These are phyloP conservation scores for Cheilosia soror DNA, from an alignment of 2,888 invertebrate genomes.

Conservation along the genomic window DNA sequence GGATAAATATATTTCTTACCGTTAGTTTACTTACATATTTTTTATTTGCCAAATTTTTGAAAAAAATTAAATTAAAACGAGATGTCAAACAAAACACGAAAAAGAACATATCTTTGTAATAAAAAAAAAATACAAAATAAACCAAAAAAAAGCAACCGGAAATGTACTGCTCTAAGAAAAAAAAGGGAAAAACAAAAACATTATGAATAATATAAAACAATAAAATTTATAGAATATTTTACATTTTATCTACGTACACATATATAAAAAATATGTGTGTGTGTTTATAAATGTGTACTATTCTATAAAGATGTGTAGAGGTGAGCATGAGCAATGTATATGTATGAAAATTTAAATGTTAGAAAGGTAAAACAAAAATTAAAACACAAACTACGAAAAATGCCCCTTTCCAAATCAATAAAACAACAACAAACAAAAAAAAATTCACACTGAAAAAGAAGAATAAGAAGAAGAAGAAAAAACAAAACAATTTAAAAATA, in stretches of 20 bases:
- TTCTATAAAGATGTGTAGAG: constrained; percentile 48
- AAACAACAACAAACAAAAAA: constrained; percentile 36
- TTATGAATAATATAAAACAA: constrained; percentile 39
- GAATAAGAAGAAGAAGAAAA: too few species aligned
- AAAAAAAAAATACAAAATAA: constrained; percentile 32
- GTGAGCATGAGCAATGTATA: constrained; percentile 54
- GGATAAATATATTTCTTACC: constrained; percentile 35
- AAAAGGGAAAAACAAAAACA: background rate
- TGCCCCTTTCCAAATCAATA: constrained; percentile 24
- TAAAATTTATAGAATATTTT: constrained; percentile 36
- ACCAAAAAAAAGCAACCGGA: constrained; percentile 26
- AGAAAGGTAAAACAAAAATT: constrained; percentile 43
- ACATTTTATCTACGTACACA: constrained; percentile 21
- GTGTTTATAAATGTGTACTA: constrained; percentile 47
- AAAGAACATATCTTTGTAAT: constrained; percentile 71
- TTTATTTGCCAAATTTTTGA: constrained; percentile 50
- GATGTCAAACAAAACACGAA: constrained; percentile 55
- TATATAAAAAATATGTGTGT: background rate
- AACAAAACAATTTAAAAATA: constrained; percentile 51
- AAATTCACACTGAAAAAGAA: constrained; percentile 43
- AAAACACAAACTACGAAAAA: constrained; percentile 55
- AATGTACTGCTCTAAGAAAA: constrained; percentile 28
- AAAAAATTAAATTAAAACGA: constrained; percentile 23
- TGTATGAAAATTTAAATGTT: constrained; percentile 65
- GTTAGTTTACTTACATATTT: constrained; percentile 42